Percentiles rank a stretch among this genome's conserved stretches.
These are phyloP conservation scores for Tragopan temminckii DNA, from an alignment of 2,797 vertebrate species.

Conservation along the genomic window DNA sequence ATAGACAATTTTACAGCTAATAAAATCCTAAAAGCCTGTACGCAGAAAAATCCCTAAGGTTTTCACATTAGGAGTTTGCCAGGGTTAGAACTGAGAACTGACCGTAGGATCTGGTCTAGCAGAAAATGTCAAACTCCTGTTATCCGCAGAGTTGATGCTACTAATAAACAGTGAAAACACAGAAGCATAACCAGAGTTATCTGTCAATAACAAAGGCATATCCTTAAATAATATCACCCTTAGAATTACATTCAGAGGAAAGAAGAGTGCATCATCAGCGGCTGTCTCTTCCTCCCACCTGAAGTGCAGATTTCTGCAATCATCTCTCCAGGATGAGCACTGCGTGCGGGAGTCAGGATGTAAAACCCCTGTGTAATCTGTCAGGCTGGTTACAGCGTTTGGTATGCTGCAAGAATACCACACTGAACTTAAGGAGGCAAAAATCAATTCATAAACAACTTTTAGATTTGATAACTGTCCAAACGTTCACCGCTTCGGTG, in stretches of 20 bases:
- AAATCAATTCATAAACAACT: slow-evolving; percentile 70
- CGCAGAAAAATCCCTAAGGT: slow-evolving; percentile 16
- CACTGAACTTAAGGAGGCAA: slow-evolving; percentile 53
- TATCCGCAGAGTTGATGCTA: background rate
- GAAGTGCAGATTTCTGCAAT: background rate
- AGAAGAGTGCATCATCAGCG: background rate
- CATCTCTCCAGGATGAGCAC: background rate
- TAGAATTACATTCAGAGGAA: background rate
- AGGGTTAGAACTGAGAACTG: background rate
- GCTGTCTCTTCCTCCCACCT: background rate
- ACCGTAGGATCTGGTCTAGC: background rate
- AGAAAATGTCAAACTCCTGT: background rate
- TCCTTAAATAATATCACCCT: background rate
- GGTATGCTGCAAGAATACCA: slow-evolving; percentile 46
- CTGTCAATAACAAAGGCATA: background rate
- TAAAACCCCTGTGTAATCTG: slow-evolving; percentile 9
- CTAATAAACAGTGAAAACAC: slow-evolving; percentile 4
- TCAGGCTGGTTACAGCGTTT: slow-evolving; percentile 37
- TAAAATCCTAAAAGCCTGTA: slow-evolving; percentile 1
- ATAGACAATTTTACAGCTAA: slow-evolving; percentile 42
- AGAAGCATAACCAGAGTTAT: background rate
- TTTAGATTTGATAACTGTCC: slow-evolving; percentile 65
- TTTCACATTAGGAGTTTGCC: background rate
- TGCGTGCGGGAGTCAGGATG: slow-evolving; percentile 14
- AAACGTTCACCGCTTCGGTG: slow-evolving; percentile 28